Evolutionary conservation across 2,888 invertebrate genomes (phyloP).

Genomic region (Thyatira batis): DNA sequence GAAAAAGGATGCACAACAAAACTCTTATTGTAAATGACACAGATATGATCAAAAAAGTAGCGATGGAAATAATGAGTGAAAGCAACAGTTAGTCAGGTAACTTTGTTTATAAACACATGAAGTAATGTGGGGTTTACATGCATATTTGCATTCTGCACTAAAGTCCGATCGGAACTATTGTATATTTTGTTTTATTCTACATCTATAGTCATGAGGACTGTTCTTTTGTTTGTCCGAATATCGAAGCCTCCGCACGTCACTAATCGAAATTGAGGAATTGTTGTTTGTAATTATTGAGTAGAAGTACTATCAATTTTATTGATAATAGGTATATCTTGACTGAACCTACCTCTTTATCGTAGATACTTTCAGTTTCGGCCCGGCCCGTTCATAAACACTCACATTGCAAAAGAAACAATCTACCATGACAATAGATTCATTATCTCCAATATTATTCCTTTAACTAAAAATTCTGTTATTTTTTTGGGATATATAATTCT

Average conservation of each 20-base stretch:
- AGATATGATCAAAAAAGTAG: constrained; percentile 39
- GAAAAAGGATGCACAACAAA: constrained; percentile 34
- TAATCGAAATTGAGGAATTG: constrained; percentile 76
- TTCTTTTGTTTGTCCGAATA: constrained; percentile 62
- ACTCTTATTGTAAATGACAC: constrained; percentile 55
- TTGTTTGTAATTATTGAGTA: constrained; percentile 29
- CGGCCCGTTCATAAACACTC: constrained; percentile 71
- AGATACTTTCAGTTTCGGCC: constrained; percentile 72
- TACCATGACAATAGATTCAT: constrained; percentile 81
- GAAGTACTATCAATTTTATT: constrained; percentile 36
- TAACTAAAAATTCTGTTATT: neutral
- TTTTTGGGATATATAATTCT: neutral
- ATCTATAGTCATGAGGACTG: constrained; percentile 81
- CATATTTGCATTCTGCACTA: constrained; percentile 70
- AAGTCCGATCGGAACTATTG: constrained; percentile 55
- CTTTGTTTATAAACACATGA: constrained; percentile 83
- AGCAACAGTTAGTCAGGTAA: constrained; percentile 77
- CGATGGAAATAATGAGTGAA: constrained; percentile 52
- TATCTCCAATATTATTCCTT: constrained; percentile 78
- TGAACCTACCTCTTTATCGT: constrained; percentile 79
- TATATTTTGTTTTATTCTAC: constrained; percentile 51
- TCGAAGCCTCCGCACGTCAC: constrained; percentile 71
- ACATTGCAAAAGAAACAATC: constrained; percentile 81
- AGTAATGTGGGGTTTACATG: constrained; percentile 76
- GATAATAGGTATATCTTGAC: constrained; percentile 53